These are phyloP conservation scores for Porites australiensis DNA, from an alignment of 64 coral and sea anemone genomes.

Conservation along the genomic window DNA sequence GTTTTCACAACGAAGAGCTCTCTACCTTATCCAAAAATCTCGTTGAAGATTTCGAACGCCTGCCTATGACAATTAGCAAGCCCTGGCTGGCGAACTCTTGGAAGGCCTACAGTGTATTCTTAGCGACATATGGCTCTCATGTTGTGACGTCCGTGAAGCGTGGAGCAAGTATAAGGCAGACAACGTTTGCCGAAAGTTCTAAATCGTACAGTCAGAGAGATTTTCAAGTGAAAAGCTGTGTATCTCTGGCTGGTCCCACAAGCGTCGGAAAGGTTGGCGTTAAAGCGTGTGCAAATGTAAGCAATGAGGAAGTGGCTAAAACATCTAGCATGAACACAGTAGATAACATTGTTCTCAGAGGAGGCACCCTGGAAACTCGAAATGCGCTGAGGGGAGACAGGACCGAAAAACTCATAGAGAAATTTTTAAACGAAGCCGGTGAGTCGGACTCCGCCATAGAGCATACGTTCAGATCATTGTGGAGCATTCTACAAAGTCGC, in stretches of 20 bases:
- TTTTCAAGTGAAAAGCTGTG: slow-evolving; percentile 60
- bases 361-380: slow-evolving; percentile 44
- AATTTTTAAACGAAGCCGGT: slow-evolving; percentile 51
- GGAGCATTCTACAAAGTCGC: slow-evolving; percentile 47
- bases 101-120: slow-evolving; percentile 44
- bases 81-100: slow-evolving; percentile 58
- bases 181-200: slow-evolving; percentile 28
- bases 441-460: neutral
- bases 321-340: neutral
- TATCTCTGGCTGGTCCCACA: slow-evolving; percentile 7
- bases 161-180: slow-evolving; percentile 54
- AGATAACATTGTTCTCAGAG: slow-evolving; percentile 22
- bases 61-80: slow-evolving; percentile 23
- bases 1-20: no score
- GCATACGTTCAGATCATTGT: slow-evolving; percentile 44
- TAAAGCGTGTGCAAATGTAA: slow-evolving; percentile 7
- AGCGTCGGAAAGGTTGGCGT: slow-evolving; percentile 12
- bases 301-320: neutral
- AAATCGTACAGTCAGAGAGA: slow-evolving; percentile 51
- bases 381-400: neutral
- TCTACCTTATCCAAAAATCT: no score
- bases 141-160: slow-evolving; percentile 22
- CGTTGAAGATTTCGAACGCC: slow-evolving; percentile 23
- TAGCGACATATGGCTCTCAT: slow-evolving; percentile 50
- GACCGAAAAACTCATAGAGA: slow-evolving; percentile 31